Evolutionary conservation across 92 coral and sea anemone genomes (phyloP), one percentile per base, ranked within the genome.

Genomic region (Pocillopora grandis): DNA sequence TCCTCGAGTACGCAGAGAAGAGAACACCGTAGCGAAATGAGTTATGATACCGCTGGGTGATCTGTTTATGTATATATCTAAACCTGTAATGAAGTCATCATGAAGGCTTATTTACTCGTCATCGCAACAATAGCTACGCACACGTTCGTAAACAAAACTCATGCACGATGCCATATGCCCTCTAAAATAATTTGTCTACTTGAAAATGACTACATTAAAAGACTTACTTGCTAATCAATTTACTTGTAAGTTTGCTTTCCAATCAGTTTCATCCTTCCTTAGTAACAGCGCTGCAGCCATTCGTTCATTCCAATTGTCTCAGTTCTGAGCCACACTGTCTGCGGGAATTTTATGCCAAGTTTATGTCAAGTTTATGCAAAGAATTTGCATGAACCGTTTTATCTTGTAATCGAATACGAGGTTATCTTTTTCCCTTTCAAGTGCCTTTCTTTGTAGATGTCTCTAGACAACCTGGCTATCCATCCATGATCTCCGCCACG

Each of bases 151-250:
- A 70, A 70, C 75, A 70, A 70, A 33, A 35, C 57, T 16, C 2
- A 70, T 35, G 33, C 57, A 12, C 19, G 21, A 49, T 31, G 19
- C 42, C 42, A 10, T 20, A 49, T 31, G 19, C 42, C 19, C 23
- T 69, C 23, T 16, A 16, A 37, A 37, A 70, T 20, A 70, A 15
- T 70, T 35, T 55, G 48, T 27, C n/a, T 23, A 75, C 37, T 21
- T 55, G 64, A 55, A 12, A 75, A 21, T 12, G 56, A 19, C 52
- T 20, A 20, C 16, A 52, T 23, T 56, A 73, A 19, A 73, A 76
- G 35, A 76, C 84, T 80, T 80, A 80, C 84, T n/a, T 35, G 58
- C 37, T 11, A n/a, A 35, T 66, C 59, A 58, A 14, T 69, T 56
- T 14, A 36, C 1, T 19, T 56, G 57, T 3, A 58, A 12, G 15